Evolutionary conservation across 2,113 vertebrate species (phyloP).

Genomic region (Castor canadensis): DNA sequence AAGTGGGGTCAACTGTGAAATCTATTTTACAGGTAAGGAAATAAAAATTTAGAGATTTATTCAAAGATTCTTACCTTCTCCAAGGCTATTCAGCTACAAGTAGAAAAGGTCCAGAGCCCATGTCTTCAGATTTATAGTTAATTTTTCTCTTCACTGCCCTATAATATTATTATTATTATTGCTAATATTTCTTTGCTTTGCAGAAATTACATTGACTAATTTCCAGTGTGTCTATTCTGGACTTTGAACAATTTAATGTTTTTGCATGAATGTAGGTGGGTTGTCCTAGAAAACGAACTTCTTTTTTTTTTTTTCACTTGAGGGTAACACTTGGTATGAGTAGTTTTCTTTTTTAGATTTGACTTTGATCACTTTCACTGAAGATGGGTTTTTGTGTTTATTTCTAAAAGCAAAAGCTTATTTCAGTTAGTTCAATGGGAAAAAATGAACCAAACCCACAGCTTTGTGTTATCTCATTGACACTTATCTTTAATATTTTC

Average conservation of each 20-base stretch:
- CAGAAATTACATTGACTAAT: constrained; percentile 21
- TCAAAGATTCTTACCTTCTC: neutral
- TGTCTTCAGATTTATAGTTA: constrained; percentile 16
- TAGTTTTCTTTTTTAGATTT: constrained; percentile 34
- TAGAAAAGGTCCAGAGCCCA: constrained; percentile 12
- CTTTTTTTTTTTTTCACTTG: neutral
- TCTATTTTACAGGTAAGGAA: neutral
- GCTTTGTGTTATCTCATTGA: neutral
- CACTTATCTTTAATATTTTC: neutral
- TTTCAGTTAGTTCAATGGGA: neutral
- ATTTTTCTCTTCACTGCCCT: neutral
- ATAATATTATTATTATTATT: constrained; percentile 13
- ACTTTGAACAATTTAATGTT: constrained; percentile 22
- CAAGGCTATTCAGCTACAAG: neutral
- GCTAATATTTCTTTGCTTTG: constrained; percentile 37
- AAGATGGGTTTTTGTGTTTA: neutral
- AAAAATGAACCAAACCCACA: neutral
- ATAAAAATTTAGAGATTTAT: constrained; percentile 22
- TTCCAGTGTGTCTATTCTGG: neutral
- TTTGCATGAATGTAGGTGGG: neutral
- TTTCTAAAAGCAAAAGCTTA: neutral
- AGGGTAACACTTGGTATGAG: neutral
- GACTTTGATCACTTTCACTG: constrained; percentile 19
- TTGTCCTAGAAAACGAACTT: neutral
- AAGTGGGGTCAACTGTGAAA: neutral